These are phyloP conservation scores for Clinocottus analis DNA, from an alignment of 2,113 vertebrate species.

Conservation along the genomic window DNA sequence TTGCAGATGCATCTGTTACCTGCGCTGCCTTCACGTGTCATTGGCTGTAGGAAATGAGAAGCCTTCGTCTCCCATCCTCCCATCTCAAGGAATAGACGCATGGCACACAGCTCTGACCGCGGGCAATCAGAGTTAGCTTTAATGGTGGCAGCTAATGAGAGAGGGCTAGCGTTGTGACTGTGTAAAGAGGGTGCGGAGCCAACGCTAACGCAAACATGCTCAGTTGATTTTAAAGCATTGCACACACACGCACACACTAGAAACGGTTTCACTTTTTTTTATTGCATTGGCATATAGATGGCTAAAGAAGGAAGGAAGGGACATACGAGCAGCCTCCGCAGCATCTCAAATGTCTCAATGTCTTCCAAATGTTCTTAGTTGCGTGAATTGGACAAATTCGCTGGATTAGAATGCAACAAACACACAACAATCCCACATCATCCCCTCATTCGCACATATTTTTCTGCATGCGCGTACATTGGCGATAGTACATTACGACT, in stretches of 20 bases:
- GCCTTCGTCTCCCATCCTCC: constrained; percentile 55
- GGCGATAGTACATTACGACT: constrained; percentile 30
- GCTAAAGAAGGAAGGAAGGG: not conserved
- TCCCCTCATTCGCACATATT: constrained; percentile 28
- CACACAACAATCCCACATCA: constrained; percentile 22
- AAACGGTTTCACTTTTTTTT: constrained; percentile 55
- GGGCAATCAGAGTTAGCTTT: constrained; percentile 70
- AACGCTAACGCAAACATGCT: constrained; percentile 59
- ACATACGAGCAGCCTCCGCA: constrained; percentile 1
- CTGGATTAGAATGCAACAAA: constrained; percentile 45
- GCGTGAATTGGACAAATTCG: constrained; percentile 3
- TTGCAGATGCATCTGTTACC: constrained; percentile 66
- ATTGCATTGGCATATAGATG: constrained; percentile 48
- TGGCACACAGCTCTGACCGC: constrained; percentile 47
- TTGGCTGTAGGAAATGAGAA: constrained; percentile 74
- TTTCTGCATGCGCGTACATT: constrained; percentile 18
- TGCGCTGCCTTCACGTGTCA: constrained; percentile 76
- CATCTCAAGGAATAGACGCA: constrained; percentile 44
- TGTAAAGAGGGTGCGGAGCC: constrained; percentile 48
- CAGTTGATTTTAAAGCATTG: constrained; percentile 66
- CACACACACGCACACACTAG: not conserved
- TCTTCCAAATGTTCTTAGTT: constrained; percentile 33
- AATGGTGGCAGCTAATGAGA: constrained; percentile 71
- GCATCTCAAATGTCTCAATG: constrained; percentile 33
- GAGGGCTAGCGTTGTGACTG: constrained; percentile 50